Evolutionary conservation across 2,888 invertebrate genomes (phyloP).

Genomic region (Morpho helenor): DNA sequence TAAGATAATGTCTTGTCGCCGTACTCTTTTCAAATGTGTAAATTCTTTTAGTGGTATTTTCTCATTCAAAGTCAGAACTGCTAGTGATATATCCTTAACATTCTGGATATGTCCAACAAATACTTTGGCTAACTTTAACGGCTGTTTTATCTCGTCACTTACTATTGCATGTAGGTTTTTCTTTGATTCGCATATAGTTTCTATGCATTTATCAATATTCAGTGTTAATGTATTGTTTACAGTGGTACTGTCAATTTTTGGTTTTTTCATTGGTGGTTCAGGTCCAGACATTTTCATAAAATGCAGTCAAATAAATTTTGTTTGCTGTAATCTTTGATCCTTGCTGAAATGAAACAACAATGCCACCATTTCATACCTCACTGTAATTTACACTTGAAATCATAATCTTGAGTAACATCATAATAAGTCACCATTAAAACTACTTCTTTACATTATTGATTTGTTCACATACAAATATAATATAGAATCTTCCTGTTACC

Average conservation of each 20-base stretch:
- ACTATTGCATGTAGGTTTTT: slow-evolving; percentile 73
- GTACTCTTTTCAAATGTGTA: slow-evolving; percentile 86
- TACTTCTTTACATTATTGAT: no score
- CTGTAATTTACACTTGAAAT: slow-evolving; percentile 24
- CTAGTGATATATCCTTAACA: slow-evolving; percentile 80
- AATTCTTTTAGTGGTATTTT: slow-evolving; percentile 80
- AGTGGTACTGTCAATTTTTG: slow-evolving; percentile 30
- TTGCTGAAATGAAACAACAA: slow-evolving; percentile 61
- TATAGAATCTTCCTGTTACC: no score
- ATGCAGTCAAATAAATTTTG: slow-evolving; percentile 9
- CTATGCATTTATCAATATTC: slow-evolving; percentile 40
- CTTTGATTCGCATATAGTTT: slow-evolving; percentile 37
- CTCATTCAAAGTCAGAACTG: slow-evolving; percentile 79
- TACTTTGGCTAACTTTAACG: slow-evolving; percentile 74
- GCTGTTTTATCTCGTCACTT: slow-evolving; percentile 69
- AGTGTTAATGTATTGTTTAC: slow-evolving; percentile 15
- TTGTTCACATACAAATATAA: no score
- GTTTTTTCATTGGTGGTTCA: slow-evolving; percentile 50
- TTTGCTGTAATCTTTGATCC: slow-evolving; percentile 22
- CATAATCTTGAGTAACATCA: no score
- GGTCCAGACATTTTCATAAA: slow-evolving; percentile 15
- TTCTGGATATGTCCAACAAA: slow-evolving; percentile 81
- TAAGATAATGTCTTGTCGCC: slow-evolving; percentile 77
- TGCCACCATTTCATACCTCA: slow-evolving; percentile 58
- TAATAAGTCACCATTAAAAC: no score